phyloP scores from a whole-genome alignment of 2,888 invertebrate species.

The Chromoteleia sp. region DNA sequence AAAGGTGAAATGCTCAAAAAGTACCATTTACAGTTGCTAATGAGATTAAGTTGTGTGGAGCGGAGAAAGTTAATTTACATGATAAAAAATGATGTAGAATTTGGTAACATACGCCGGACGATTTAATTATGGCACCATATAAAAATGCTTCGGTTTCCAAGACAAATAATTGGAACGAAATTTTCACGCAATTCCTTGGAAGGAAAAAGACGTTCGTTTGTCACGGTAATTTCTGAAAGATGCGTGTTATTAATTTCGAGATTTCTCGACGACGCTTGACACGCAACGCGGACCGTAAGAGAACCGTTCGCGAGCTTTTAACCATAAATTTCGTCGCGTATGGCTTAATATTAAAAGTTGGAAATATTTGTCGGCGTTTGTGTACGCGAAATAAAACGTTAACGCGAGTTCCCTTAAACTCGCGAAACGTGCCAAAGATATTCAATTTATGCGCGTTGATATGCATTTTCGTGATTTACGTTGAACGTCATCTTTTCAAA shows the following conservation, averaged over 20 bases:
- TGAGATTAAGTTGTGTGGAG: conserved; percentile 25
- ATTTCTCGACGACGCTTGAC: no score
- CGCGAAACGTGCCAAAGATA: conserved; percentile 15
- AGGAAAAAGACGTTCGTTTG: no score
- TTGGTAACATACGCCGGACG: conserved; percentile 6
- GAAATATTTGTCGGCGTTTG: conserved; percentile 29
- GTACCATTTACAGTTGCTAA: conserved; percentile 19
- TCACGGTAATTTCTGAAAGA: no score
- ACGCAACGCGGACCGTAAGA: neutral
- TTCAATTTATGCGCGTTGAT: conserved; percentile 40
- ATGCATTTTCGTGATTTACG: conserved; percentile 41
- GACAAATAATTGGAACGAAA: neutral
- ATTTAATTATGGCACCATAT: neutral
- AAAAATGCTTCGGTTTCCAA: neutral
- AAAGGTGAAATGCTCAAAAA: conserved; percentile 39
- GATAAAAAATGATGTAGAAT: conserved; percentile 21
- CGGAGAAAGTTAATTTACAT: conserved; percentile 39
- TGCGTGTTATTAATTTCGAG: no score
- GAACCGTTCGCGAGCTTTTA: no score
- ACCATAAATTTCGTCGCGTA: no score
- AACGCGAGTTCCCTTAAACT: conserved; percentile 26
- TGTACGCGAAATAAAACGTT: conserved; percentile 15
- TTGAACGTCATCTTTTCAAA: conserved; percentile 18
- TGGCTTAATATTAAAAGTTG: no score
- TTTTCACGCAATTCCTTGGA: neutral